Percentiles rank a stretch among this genome's conserved stretches.
Evolutionary conservation across 2,888 invertebrate species (phyloP).

Genomic region (Drosophila greeni): DNA sequence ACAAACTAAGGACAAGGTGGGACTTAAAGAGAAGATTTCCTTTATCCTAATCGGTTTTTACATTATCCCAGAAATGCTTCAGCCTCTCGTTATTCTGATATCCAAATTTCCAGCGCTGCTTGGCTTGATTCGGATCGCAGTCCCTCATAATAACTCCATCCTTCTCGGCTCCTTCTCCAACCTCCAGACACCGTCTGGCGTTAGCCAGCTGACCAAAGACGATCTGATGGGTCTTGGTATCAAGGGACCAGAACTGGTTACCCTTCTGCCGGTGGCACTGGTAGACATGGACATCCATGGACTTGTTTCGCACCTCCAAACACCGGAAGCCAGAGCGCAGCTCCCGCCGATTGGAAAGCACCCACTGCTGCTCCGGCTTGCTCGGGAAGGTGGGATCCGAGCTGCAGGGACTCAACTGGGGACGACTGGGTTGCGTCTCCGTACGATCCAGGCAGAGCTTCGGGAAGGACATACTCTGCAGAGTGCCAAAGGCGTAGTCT

Average conservation of each 20-base stretch:
- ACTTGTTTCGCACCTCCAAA: constrained; percentile 87
- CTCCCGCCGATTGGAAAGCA: constrained; percentile 71
- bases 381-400: constrained; percentile 61
- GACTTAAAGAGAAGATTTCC: background rate
- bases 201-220: constrained; percentile 48
- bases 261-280: constrained; percentile 95
- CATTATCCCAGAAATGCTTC: constrained; percentile 56
- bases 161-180: constrained; percentile 52
- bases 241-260: constrained; percentile 94
- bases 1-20: constrained; percentile 13
- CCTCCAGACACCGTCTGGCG: constrained; percentile 86
- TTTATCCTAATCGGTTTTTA: constrained; percentile 6
- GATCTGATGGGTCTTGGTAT: constrained; percentile 80
- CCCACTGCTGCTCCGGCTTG: constrained; percentile 69
- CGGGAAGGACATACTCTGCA: constrained; percentile 82
- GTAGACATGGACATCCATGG: constrained; percentile 88
- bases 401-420: constrained; percentile 64
- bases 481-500: constrained; percentile 89
- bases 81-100: constrained; percentile 65
- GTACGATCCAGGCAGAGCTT: constrained; percentile 86
- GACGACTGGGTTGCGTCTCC: constrained; percentile 62
- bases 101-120: constrained; percentile 75
- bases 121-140: constrained; percentile 80
- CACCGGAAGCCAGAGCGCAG: constrained; percentile 83
- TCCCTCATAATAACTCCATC: constrained; percentile 81